These are phyloP conservation scores for Poecilia wingei DNA, from an alignment of 2,797 vertebrate species.

Conservation along the genomic window DNA sequence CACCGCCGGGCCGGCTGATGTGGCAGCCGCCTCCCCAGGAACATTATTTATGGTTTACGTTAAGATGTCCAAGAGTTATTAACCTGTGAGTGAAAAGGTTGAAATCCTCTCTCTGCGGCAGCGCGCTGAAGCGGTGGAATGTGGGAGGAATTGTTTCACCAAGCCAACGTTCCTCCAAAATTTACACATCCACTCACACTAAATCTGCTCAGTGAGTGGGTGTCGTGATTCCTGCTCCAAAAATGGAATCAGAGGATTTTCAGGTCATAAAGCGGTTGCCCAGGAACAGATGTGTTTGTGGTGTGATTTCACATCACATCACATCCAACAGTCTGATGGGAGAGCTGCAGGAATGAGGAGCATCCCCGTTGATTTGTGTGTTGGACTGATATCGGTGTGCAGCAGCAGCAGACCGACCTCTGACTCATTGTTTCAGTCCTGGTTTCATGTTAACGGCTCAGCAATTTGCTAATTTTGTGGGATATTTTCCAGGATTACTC, in stretches of 20 bases:
- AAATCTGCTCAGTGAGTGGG: conserved; percentile 8
- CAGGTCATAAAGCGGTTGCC: conserved; percentile 17
- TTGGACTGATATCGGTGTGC: conserved; percentile 28
- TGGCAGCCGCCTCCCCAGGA: conserved; percentile 53
- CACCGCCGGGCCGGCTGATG: conserved; percentile 20
- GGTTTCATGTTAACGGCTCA: conserved; percentile 40
- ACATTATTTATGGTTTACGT: conserved; percentile 73
- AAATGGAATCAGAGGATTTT: conserved; percentile 18
- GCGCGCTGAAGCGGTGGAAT: conserved; percentile 73
- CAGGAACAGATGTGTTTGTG: conserved; percentile 21
- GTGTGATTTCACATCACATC: conserved; percentile 26
- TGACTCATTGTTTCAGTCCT: conserved; percentile 10
- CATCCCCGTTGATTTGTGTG: conserved; percentile 10
- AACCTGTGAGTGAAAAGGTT: conserved; percentile 78
- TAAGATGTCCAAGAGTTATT: conserved; percentile 77
- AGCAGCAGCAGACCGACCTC: neutral
- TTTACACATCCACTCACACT: conserved; percentile 34
- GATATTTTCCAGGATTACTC: conserved; percentile 55
- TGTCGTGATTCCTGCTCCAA: conserved; percentile 14
- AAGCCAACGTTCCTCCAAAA: conserved; percentile 55
- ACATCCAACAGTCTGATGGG: neutral
- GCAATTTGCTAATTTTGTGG: conserved; percentile 43
- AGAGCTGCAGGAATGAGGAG: conserved; percentile 27
- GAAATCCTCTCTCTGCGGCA: conserved; percentile 63
- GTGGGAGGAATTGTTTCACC: conserved; percentile 75